phyloP scores from a whole-genome alignment of 1,140 invertebrate species.

The Lepidurus apus region DNA sequence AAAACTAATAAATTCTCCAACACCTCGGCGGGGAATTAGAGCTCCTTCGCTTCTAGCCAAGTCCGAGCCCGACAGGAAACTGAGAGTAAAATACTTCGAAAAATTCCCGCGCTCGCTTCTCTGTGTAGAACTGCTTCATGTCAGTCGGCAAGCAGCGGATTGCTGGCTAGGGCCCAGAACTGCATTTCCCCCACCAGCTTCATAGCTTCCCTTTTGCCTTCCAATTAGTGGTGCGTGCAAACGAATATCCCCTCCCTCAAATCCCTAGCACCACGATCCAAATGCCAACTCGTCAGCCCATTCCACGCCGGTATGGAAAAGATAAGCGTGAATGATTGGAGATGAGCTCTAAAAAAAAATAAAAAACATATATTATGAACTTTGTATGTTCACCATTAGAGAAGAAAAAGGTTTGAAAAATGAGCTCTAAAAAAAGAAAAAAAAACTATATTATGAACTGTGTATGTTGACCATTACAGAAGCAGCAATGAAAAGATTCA shows the following conservation, averaged over 20 bases:
- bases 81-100: neutral
- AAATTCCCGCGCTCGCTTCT: neutral
- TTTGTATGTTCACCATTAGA: neutral
- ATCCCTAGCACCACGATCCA: neutral
- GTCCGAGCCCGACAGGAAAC: neutral
- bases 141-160: constrained; percentile 2
- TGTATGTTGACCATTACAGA: no score
- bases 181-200: neutral
- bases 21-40: neutral
- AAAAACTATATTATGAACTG: no score
- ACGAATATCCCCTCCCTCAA: neutral
- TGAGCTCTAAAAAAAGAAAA: no score
- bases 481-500: no score
- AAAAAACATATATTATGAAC: neutral
- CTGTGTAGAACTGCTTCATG: neutral
- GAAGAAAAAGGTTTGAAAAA: constrained; percentile 1
- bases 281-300: constrained; percentile 17
- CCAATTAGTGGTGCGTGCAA: neutral
- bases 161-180: neutral
- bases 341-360: neutral
- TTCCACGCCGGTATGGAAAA: neutral
- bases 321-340: neutral
- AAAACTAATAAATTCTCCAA: neutral
- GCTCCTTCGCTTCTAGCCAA: neutral
- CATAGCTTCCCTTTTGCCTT: neutral